Conservation (phyloP, 2,797 vertebrate species). For the Cephalopachus bancanus region DNA sequence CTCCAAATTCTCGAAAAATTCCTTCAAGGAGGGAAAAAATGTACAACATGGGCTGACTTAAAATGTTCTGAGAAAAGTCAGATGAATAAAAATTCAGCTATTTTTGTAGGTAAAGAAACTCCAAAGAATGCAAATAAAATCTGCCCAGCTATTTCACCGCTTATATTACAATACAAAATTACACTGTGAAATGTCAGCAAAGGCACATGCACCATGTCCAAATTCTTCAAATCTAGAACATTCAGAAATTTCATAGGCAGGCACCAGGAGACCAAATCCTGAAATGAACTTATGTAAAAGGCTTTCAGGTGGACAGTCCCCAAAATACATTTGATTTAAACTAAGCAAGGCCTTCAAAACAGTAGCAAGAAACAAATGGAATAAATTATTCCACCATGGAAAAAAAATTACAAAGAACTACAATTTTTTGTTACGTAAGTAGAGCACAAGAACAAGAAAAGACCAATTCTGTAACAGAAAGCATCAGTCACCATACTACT, state of each 20-base stretch:
- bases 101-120: background rate
- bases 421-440: background rate
- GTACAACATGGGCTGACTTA: background rate
- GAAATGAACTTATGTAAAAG: background rate
- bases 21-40: conserved; percentile 85
- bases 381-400: background rate
- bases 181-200: background rate
- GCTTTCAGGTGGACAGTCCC: background rate
- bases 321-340: conserved; percentile 52
- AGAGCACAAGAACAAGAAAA: background rate
- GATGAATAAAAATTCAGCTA: background rate
- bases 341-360: background rate
- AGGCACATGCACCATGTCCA: background rate
- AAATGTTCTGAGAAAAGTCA: background rate
- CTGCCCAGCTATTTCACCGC: background rate
- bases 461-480: background rate
- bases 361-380: conserved; percentile 13
- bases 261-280: background rate
- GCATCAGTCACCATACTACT: background rate
- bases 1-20: conserved; percentile 98
- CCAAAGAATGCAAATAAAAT: conserved; percentile 32
- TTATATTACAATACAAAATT: conserved; percentile 19
- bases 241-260: background rate
- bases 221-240: conserved; percentile 2
- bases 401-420: conserved; percentile 34